A percentile compares a stretch with the other conserved stretches of the same genome.
Conservation (phyloP, 2,113 vertebrate genomes). For the Empidonax traillii region DNA sequence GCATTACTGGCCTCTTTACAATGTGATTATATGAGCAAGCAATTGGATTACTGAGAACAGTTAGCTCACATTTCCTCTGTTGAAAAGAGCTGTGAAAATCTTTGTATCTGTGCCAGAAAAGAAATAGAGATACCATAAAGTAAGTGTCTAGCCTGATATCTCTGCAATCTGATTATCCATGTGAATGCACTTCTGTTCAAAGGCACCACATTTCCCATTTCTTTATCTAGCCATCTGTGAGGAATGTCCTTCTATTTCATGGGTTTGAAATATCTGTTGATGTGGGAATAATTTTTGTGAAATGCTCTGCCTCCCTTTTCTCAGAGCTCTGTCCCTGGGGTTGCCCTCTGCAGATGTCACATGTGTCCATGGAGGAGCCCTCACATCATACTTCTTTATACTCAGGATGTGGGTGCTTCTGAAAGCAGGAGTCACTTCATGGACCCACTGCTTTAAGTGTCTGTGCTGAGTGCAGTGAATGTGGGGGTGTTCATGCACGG, state of each 20-base stretch:
- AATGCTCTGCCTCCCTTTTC: not conserved
- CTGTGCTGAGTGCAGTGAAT: not conserved
- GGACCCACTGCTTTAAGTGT: not conserved
- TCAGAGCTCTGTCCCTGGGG: not conserved
- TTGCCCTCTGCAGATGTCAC: not conserved
- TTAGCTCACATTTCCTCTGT: not conserved
- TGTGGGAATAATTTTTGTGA: not conserved
- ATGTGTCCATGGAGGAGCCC: not conserved
- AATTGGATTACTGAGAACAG: not conserved
- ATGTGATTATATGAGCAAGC: not conserved
- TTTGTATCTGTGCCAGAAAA: not conserved
- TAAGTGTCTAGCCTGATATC: not conserved
- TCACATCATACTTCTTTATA: accelerated
- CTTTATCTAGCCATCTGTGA: not conserved
- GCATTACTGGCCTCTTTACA: not conserved
- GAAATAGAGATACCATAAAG: not conserved
- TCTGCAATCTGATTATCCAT: not conserved
- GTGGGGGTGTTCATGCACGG: no score
- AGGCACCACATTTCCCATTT: not conserved
- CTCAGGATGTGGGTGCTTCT: not conserved
- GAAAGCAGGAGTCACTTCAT: not conserved
- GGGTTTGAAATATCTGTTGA: not conserved
- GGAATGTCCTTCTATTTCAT: not conserved
- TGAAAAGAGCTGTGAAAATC: not conserved
- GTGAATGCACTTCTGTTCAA: not conserved